Base-by-base conservation (phyloP, 2,113 vertebrate genomes). In the Plecotus auritus region DNA sequence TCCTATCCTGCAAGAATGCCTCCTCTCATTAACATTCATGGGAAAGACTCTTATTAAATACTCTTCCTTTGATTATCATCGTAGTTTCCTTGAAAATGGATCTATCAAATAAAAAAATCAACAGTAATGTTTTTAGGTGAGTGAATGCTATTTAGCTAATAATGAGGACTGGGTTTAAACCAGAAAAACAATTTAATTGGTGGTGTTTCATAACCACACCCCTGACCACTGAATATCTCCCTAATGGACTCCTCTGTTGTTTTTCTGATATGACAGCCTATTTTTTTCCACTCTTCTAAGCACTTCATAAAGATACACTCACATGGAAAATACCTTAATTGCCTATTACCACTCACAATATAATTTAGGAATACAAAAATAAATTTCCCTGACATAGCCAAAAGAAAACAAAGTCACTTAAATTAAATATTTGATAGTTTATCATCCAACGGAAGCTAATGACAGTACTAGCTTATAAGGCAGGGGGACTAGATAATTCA, bases 301-400 rank as follows among this genome's bases (percentile, higher is more conserved):
- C 6, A 56, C 28, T 87, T 87, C 10, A 69, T 70, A 84, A 73
- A 42, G 56, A 94, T 56, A 85, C 35, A 91, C 73, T 74, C 74
- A 96, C 2, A 8, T 76, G 51, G 49, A 97, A 97, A 95, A 88
- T 82, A 61, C 30, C 61, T 91, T 67, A 95, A 94, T 87, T 91
- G 72, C 32, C 69, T 82, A 80, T 64, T 93, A 66, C 64, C 61
- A 91, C 70, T 59, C 40, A 81, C 18, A 85, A 74, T 86, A 45
- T 7, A 54, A 22, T 85, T 90, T 80, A 87, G 47, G 73, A 88
- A 89, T 73, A 47, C 35, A 45, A 77, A 89, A 89, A 85, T 61
- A 94, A 94, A 90, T 82, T 72, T 93, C 56, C 91, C 37, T 90
- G 78, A 86, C 54, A 90, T 3, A 96, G 67, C 32, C 64, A 80